A percentile compares a stretch with the other conserved stretches of the same genome.
phyloP scores from a whole-genome alignment of 2,888 invertebrate genomes.

The Euproctis similis region DNA sequence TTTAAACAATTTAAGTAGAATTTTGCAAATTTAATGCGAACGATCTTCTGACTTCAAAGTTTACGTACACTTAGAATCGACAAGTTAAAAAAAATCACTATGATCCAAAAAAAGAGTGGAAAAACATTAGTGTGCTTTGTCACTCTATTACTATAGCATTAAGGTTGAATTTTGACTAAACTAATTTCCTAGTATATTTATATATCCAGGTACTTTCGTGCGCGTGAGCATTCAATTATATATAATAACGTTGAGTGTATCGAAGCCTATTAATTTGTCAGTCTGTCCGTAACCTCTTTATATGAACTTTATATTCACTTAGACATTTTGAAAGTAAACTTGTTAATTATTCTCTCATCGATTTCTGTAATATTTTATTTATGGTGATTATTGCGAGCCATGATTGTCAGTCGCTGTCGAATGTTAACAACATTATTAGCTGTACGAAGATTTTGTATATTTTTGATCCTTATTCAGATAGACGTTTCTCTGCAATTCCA shows the following conservation, averaged over 20 bases:
- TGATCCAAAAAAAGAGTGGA: no score
- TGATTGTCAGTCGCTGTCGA: constrained; percentile 5
- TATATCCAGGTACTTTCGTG: constrained; percentile 23
- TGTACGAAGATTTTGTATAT: not conserved
- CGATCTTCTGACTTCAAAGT: no score
- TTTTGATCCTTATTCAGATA: not conserved
- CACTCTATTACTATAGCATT: no score
- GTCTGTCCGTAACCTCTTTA: constrained; percentile 37
- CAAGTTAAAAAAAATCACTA: no score
- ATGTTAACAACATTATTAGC: constrained; percentile 14
- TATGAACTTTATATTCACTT: constrained; percentile 38
- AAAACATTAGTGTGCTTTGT: no score
- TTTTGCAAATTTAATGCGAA: no score
- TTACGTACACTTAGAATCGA: no score
- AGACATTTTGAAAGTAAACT: constrained; percentile 62
- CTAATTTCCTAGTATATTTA: not conserved
- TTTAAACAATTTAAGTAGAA: no score
- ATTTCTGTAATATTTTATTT: constrained; percentile 52
- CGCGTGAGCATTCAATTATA: constrained; percentile 62
- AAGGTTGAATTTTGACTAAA: constrained; percentile 12
- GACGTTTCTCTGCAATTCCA: no score
- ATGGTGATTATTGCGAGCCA: constrained; percentile 16
- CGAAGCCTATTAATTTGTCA: constrained; percentile 58
- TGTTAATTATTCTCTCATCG: constrained; percentile 61
- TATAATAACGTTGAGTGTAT: constrained; percentile 48